Base-by-base conservation (phyloP, 2,888 invertebrate genomes). In the Lochmaea crataegi region DNA sequence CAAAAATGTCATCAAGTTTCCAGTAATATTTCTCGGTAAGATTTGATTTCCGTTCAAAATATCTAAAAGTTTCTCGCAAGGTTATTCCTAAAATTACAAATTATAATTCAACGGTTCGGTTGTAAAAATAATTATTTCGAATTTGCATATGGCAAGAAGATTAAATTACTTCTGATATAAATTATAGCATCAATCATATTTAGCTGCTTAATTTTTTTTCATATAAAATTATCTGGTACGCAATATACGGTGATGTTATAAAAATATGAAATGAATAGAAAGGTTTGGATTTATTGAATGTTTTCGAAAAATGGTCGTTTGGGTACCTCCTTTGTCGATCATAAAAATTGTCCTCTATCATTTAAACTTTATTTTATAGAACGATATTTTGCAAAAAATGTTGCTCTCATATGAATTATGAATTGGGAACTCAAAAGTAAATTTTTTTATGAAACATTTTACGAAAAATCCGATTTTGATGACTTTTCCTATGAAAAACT, bases 91-190 rank as follows among this genome's bases (percentile, higher is more conserved):
- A 53, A 60, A 60, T 60, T 60, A 60, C 38, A 60, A 60, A 60
- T 60, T 60, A 60, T 38, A 60, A 60, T 60, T 60, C 18, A 53
- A 53, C 38, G 38, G 6, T 60, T 38, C 14, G 38, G 7, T 38
- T n/a, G 60, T 64, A 68, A 73, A 71, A 75, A 75, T 76, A 71
- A 76, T 75, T 73, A 76, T 73, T 74, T 60, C 22, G 63, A 74
- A 75, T 76, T 77, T 74, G 74, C 75, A 77, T 75, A 73, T 73
- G 72, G 74, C 68, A 63, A 71, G 71, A 72, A 68, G 74, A 77
- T 75, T 74, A 72, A 56, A 75, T 74, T 75, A 71, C 75, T 71
- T 57, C 68, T 68, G 32, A 38, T 61, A 71, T 70, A 72, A 61
- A 63, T 53, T 45, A 68, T 53, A 56, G 65, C 71, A 75, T 77